phyloP scores from a whole-genome alignment of 2,113 vertebrate species.

The Dicrurus megarhynchus region DNA sequence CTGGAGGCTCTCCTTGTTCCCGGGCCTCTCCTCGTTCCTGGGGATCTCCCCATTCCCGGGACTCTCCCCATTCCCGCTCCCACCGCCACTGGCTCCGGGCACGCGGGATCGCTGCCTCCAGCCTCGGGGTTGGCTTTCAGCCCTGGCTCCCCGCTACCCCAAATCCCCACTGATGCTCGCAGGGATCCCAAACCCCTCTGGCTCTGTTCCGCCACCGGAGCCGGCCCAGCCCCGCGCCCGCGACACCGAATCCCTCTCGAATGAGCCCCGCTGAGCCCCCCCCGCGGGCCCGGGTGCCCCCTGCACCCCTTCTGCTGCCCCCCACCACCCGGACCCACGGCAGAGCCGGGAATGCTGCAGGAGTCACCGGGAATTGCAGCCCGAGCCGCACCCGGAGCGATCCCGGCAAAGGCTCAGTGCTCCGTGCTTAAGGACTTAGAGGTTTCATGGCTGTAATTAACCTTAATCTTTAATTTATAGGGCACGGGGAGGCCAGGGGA shows the following conservation, averaged over 20 bases:
- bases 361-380: not conserved
- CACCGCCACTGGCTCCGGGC: rapidly evolving
- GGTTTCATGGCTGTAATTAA: constrained; percentile 59
- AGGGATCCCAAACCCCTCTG: not conserved
- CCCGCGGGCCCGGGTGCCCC: not conserved
- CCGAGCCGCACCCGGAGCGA: rapidly evolving
- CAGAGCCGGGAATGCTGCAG: rapidly evolving
- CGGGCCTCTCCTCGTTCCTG: no score
- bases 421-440: not conserved
- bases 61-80: rapidly evolving
- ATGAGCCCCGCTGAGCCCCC: rapidly evolving
- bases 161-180: not conserved
- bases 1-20: no score
- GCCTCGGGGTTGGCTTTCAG: not conserved
- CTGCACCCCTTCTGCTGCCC: not conserved
- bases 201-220: rapidly evolving
- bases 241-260: rapidly evolving
- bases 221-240: rapidly evolving
- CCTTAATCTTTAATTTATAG: constrained; percentile 52
- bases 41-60: not conserved
- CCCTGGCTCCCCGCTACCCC: not conserved
- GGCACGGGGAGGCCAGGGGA: not conserved
- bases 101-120: not conserved
- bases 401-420: not conserved
- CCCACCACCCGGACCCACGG: rapidly evolving